Conservation (phyloP, 2,888 invertebrate species). For the Ophonus ardosiacus region DNA sequence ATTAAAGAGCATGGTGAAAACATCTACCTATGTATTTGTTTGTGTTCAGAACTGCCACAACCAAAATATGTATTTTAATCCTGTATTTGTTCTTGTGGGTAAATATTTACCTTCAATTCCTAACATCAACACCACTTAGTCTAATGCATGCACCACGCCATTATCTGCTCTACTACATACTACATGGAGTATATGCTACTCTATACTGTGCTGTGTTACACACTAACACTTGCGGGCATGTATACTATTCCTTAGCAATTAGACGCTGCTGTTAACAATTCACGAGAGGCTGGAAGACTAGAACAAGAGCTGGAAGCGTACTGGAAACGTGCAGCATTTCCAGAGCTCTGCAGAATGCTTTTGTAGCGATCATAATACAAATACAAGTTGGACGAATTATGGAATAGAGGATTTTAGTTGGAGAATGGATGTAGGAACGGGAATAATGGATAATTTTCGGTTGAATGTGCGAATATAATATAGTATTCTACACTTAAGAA, state of each 20-base stretch:
- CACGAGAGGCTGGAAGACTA: slow-evolving; percentile 18
- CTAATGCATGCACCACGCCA: neutral
- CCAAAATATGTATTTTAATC: neutral
- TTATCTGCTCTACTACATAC: neutral
- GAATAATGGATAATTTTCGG: neutral
- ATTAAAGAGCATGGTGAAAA: too few relatives aligned
- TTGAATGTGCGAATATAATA: too few relatives aligned
- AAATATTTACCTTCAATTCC: slow-evolving; percentile 32
- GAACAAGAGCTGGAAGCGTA: neutral
- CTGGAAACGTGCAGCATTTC: neutral
- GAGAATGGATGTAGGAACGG: too few relatives aligned
- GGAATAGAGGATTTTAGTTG: too few relatives aligned
- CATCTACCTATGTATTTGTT: neutral
- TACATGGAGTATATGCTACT: neutral
- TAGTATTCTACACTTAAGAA: too few relatives aligned
- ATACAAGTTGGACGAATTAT: neutral
- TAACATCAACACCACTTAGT: slow-evolving; percentile 13
- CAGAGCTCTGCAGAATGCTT: neutral
- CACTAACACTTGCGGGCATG: slow-evolving; percentile 19
- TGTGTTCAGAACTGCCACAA: neutral
- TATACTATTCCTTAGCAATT: slow-evolving; percentile 25
- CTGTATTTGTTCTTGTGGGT: neutral
- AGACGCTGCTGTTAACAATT: slow-evolving; percentile 23
- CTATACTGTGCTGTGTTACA: neutral
- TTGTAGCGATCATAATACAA: neutral